Conservation (phyloP, 2,888 invertebrate species). For the Drosophila parthenogenetica region DNA sequence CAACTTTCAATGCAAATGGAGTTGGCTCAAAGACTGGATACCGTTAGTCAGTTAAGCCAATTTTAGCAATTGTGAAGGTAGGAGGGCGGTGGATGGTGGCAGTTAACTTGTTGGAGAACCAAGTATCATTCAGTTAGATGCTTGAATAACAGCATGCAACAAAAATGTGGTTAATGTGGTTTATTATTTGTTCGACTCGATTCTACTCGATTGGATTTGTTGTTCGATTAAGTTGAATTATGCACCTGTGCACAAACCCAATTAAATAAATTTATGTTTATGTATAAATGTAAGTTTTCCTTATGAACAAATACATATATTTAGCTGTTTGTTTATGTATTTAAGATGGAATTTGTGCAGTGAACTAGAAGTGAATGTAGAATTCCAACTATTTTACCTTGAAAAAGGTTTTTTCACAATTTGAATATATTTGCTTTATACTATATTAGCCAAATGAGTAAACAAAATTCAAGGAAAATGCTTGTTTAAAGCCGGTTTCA, state of each 20-base stretch:
- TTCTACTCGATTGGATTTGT: constrained; percentile 12
- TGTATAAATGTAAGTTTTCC: constrained; percentile 27
- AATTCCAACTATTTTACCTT: constrained; percentile 31
- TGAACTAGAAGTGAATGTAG: constrained; percentile 46
- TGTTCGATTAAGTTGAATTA: constrained; percentile 41
- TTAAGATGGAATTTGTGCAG: constrained; percentile 37
- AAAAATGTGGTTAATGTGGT: constrained; percentile 61
- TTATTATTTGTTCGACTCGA: constrained; percentile 10
- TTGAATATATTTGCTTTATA: no score
- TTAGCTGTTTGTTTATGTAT: constrained; percentile 29
- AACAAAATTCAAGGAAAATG: constrained; percentile 49
- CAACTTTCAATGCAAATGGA: constrained; percentile 77
- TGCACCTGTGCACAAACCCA: constrained; percentile 72
- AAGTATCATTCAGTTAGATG: constrained; percentile 28
- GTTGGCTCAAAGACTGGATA: constrained; percentile 39
- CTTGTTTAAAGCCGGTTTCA: constrained; percentile 38
- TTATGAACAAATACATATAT: constrained; percentile 11
- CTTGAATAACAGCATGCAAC: constrained; percentile 36
- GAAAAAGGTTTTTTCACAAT: constrained; percentile 22
- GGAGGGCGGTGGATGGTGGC: neutral
- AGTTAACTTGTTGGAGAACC: neutral
- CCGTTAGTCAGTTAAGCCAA: constrained; percentile 40
- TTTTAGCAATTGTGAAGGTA: no score
- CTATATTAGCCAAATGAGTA: constrained; percentile 32
- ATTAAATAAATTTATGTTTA: constrained; percentile 57